A percentile compares a stretch with the other conserved stretches of the same genome.
These are phyloP conservation scores for Ooceraea biroi DNA, from an alignment of 1,140 invertebrate genomes.

Conservation along the genomic window DNA sequence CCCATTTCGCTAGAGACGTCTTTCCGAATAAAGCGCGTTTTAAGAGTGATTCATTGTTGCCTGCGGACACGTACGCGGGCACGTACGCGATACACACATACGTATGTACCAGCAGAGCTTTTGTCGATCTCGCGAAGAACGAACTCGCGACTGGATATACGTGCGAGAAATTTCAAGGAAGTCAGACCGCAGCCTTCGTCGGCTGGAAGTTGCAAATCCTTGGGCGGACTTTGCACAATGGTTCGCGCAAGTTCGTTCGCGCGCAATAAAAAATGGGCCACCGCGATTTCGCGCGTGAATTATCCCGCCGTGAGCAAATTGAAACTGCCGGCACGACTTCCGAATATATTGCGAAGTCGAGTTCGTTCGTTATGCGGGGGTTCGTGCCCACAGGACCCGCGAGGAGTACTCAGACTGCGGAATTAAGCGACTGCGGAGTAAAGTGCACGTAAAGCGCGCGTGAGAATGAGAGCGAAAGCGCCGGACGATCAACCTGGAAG, in stretches of 20 bases:
- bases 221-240: conserved; percentile 61
- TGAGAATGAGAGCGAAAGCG: neutral
- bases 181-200: conserved; percentile 54
- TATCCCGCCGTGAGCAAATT: conserved; percentile 58
- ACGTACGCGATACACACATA: conserved; percentile 42
- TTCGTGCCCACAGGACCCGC: neutral
- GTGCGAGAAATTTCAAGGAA: conserved; percentile 59
- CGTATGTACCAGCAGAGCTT: conserved; percentile 27
- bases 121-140: conserved; percentile 58
- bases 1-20: conserved; percentile 57
- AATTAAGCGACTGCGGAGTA: conserved; percentile 43
- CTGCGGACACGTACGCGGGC: conserved; percentile 50
- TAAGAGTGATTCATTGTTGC: conserved; percentile 62
- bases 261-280: conserved; percentile 57
- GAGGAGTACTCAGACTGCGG: conserved; percentile 38
- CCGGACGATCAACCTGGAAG: conserved; percentile 10
- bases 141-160: conserved; percentile 60
- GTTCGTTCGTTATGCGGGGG: conserved; percentile 50
- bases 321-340: conserved; percentile 60
- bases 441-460: neutral
- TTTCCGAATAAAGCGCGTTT: conserved; percentile 53
- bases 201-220: conserved; percentile 59
- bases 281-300: conserved; percentile 61
- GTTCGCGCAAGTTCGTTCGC: conserved; percentile 46
- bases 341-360: conserved; percentile 58